A percentile compares a stretch with the other conserved stretches of the same genome.
Conservation (phyloP, 2,797 vertebrate species). For the Gobionotothen gibberifrons region DNA sequence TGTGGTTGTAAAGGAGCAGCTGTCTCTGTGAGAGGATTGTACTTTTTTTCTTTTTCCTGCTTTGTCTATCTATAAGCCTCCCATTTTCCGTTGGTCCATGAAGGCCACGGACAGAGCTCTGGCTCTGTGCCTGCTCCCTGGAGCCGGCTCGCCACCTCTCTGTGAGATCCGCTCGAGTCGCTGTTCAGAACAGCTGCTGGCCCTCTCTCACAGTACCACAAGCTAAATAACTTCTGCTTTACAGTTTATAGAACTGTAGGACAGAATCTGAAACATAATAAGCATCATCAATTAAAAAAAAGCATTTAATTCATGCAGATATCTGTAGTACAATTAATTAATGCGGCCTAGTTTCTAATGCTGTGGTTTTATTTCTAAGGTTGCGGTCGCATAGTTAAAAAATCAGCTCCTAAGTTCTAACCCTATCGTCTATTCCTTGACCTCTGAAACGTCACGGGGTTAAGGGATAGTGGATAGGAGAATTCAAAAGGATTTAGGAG, state of each 20-base stretch:
- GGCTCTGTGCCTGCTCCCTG: constrained; percentile 71
- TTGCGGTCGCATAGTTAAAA: no score
- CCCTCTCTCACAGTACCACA: constrained; percentile 44
- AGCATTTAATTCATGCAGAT: neutral
- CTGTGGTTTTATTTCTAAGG: neutral
- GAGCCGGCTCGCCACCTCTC: constrained; percentile 62
- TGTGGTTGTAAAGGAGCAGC: constrained; percentile 76
- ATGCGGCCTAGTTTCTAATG: neutral
- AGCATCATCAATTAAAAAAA: constrained; percentile 2
- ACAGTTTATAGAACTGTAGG: constrained; percentile 2
- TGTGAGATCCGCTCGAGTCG: constrained; percentile 49
- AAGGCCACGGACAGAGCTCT: constrained; percentile 67
- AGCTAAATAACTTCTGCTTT: constrained; percentile 19
- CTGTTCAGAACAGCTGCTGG: constrained; percentile 68
- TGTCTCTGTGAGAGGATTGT: constrained; percentile 67
- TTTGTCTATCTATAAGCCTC: constrained; percentile 76
- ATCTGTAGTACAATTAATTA: neutral
- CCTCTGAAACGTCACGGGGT: no score
- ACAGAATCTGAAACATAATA: neutral
- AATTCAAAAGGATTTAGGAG: no score
- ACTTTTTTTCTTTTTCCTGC: constrained; percentile 39
- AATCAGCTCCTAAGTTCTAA: no score
- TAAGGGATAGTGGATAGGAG: no score
- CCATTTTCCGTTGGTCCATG: constrained; percentile 72
- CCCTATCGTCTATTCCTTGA: no score